These are phyloP conservation scores for Caiman crocodilus DNA, from an alignment of 2,797 vertebrate genomes.

Conservation along the genomic window DNA sequence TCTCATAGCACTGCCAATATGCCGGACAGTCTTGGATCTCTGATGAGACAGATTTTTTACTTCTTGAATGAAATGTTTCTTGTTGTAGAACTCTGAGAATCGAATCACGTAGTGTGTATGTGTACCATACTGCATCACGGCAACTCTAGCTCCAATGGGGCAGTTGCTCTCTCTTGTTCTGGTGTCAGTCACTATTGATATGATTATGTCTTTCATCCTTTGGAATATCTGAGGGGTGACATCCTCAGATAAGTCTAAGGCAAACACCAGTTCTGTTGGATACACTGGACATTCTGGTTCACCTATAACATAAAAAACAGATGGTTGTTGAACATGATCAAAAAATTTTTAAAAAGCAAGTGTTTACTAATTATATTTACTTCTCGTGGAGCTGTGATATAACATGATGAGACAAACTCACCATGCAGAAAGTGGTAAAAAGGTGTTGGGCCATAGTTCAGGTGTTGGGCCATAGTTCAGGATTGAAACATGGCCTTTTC, in stretches of 20 bases:
- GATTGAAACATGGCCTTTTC: too few species aligned
- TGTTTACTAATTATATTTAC: not conserved
- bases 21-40: slow-evolving; percentile 62
- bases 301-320: slow-evolving; percentile 60
- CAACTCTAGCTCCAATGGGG: slow-evolving; percentile 82
- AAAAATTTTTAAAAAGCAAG: not conserved
- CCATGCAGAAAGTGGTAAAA: not conserved
- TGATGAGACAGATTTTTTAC: slow-evolving; percentile 81
- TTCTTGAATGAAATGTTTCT: slow-evolving; percentile 77
- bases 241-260: slow-evolving; percentile 84
- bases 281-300: slow-evolving; percentile 76
- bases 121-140: slow-evolving; percentile 82
- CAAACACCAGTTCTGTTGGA: slow-evolving; percentile 88
- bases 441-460: not conserved
- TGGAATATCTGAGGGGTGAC: slow-evolving; percentile 76
- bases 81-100: slow-evolving; percentile 83
- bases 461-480: not conserved
- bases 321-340: not conserved
- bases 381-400: not conserved
- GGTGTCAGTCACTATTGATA: slow-evolving; percentile 76
- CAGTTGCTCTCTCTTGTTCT: slow-evolving; percentile 84
- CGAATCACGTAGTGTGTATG: slow-evolving; percentile 82
- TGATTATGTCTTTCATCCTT: slow-evolving; percentile 76
- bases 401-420: not conserved
- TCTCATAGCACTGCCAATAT: slow-evolving; percentile 84